Evolutionary conservation across 2,797 vertebrate genomes (phyloP).

Genomic region (Streptopelia turtur): DNA sequence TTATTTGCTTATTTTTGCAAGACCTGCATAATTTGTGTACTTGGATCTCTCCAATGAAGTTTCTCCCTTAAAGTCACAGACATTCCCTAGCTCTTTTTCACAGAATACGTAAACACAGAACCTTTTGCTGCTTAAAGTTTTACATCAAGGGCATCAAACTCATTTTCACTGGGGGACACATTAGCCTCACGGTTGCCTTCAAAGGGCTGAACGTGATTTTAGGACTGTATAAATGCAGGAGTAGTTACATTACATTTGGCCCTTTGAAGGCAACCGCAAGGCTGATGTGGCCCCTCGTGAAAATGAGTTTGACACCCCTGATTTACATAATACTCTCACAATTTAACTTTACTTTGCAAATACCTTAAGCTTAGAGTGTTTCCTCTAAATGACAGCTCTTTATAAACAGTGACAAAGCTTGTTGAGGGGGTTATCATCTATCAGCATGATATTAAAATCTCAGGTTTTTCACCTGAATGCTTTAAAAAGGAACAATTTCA

Average conservation of each 20-base stretch:
- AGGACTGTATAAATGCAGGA: too few species aligned
- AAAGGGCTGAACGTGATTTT: too few species aligned
- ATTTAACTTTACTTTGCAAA: conserved; percentile 17
- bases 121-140: not conserved
- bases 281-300: too few species aligned
- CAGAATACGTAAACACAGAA: not conserved
- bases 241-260: too few species aligned
- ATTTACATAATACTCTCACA: not conserved
- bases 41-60: not conserved
- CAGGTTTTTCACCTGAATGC: not conserved
- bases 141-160: too few species aligned
- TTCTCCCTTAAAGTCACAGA: not conserved
- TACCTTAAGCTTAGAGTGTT: not conserved
- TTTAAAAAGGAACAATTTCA: conserved; percentile 2
- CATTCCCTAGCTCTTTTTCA: not conserved
- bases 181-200: too few species aligned
- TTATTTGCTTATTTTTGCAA: not conserved
- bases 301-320: too few species aligned
- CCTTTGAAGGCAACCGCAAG: too few species aligned
- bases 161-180: too few species aligned
- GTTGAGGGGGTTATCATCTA: not conserved
- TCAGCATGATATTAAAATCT: not conserved
- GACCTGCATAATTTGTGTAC: not conserved
- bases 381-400: conserved; percentile 7
- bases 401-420: not conserved